A percentile compares a stretch with the other conserved stretches of the same genome.
Evolutionary conservation across 1,140 invertebrate genomes (phyloP).

Genomic region (Drosophila persimilis): DNA sequence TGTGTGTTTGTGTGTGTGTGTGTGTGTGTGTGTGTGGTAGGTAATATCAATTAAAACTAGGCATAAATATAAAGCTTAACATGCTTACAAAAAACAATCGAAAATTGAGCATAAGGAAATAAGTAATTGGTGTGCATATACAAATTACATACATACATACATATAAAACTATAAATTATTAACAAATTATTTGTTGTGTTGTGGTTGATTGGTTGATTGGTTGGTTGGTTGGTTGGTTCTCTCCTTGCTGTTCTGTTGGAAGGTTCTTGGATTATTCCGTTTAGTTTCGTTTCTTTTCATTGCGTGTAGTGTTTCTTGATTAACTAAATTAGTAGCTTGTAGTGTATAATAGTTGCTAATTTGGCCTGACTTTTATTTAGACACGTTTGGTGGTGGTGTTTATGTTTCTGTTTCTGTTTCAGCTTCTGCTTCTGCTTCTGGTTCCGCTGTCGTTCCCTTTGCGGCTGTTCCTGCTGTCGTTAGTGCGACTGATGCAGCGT

Average conservation of each 20-base stretch:
- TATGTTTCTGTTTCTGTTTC: conserved; percentile 32
- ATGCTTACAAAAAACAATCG: conserved; percentile 56
- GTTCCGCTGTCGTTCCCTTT: conserved; percentile 7
- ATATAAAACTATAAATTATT: conserved; percentile 56
- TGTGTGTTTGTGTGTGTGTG: conserved; percentile 14
- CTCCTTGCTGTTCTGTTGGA: conserved; percentile 46
- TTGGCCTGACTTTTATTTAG: conserved; percentile 79
- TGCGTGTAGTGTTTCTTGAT: conserved; percentile 35
- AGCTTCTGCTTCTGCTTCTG: conserved; percentile 16
- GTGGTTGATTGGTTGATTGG: conserved; percentile 6
- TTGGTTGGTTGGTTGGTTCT: conserved; percentile 1
- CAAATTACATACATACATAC: conserved; percentile 49
- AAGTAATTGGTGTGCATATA: conserved; percentile 74
- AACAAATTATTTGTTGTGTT: conserved; percentile 63
- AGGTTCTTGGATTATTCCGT: conserved; percentile 44
- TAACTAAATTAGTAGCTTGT: conserved; percentile 58
- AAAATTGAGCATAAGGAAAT: conserved; percentile 76
- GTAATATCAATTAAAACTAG: conserved; percentile 75
- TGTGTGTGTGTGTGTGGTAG: conserved; percentile 33
- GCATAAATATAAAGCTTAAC: conserved; percentile 77
- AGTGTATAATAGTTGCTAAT: conserved; percentile 74
- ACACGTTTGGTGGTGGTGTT: conserved; percentile 72
- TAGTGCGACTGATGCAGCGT: conserved; percentile 62
- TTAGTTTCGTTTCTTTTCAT: conserved; percentile 13
- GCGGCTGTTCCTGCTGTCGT: conserved; percentile 29